Evolutionary conservation across 2,113 vertebrate species (phyloP).

Genomic region (Bolborhynchus lineola): DNA sequence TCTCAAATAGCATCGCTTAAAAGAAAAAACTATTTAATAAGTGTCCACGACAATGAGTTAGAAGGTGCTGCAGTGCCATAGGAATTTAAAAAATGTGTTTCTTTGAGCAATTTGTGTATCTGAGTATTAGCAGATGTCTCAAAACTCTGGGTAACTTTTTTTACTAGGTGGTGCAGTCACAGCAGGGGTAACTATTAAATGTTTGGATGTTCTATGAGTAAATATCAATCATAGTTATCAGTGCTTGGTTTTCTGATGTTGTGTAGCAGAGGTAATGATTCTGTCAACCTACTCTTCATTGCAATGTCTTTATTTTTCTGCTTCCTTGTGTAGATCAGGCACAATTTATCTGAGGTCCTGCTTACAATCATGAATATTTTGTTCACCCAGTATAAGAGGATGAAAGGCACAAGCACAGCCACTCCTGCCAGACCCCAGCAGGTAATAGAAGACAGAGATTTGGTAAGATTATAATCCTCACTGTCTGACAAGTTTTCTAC

Average conservation of each 20-base stretch:
- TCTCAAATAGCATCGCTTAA: slow-evolving; percentile 1
- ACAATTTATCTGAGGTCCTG: slow-evolving; percentile 96
- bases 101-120: neutral
- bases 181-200: neutral
- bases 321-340: slow-evolving; percentile 81
- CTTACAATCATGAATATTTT: slow-evolving; percentile 98
- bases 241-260: neutral
- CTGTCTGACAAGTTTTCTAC: neutral
- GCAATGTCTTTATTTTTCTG: neutral
- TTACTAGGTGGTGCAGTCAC: neutral
- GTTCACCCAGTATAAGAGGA: slow-evolving; percentile 93
- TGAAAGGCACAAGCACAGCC: slow-evolving; percentile 88
- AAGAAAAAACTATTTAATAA: neutral
- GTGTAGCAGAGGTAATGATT: neutral
- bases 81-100: neutral
- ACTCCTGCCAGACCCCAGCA: slow-evolving; percentile 86
- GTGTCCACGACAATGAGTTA: neutral
- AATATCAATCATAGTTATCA: neutral
- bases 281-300: neutral
- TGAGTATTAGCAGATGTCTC: neutral
- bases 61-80: neutral
- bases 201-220: accelerated
- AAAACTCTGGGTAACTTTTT: neutral
- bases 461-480: slow-evolving; percentile 73
- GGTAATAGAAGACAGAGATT: slow-evolving; percentile 89